Percentiles rank a stretch among this genome's conserved stretches.
phyloP scores from a whole-genome alignment of 1,140 invertebrate species.

The Eufriesea mexicana region DNA sequence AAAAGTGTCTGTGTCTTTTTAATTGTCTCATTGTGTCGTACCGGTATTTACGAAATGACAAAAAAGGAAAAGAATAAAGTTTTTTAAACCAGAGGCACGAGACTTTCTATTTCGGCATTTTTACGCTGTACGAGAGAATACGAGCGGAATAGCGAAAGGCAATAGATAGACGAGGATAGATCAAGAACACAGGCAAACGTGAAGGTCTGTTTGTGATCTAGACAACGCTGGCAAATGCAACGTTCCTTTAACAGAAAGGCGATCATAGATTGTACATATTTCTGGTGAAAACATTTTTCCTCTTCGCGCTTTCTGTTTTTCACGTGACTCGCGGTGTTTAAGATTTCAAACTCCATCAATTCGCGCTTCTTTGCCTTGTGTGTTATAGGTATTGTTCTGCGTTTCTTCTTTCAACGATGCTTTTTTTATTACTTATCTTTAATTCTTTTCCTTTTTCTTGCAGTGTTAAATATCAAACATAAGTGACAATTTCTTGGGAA shows the following conservation, averaged over 20 bases:
- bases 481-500: background rate
- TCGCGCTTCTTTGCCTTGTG: slow-evolving; percentile 10
- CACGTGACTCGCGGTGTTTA: background rate
- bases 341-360: slow-evolving; percentile 31
- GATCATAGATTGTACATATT: slow-evolving; percentile 1
- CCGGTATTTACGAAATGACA: background rate
- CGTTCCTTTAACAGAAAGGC: slow-evolving; percentile 31
- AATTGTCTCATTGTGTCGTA: background rate
- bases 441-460: background rate
- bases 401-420: background rate
- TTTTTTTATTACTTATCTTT: background rate
- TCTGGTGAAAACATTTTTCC: slow-evolving; percentile 19
- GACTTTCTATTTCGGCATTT: slow-evolving; percentile 68
- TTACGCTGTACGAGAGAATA: slow-evolving; percentile 40
- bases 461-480: background rate
- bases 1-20: background rate
- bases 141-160: slow-evolving; percentile 38
- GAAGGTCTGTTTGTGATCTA: slow-evolving; percentile 42
- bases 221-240: slow-evolving; percentile 23
- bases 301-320: slow-evolving; percentile 31
- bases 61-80: slow-evolving; percentile 11
- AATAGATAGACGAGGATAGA: slow-evolving; percentile 25
- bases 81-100: slow-evolving; percentile 8
- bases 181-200: slow-evolving; percentile 18
- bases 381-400: background rate